Conservation (phyloP, 2,888 invertebrate species). For the Gari tellinella region DNA sequence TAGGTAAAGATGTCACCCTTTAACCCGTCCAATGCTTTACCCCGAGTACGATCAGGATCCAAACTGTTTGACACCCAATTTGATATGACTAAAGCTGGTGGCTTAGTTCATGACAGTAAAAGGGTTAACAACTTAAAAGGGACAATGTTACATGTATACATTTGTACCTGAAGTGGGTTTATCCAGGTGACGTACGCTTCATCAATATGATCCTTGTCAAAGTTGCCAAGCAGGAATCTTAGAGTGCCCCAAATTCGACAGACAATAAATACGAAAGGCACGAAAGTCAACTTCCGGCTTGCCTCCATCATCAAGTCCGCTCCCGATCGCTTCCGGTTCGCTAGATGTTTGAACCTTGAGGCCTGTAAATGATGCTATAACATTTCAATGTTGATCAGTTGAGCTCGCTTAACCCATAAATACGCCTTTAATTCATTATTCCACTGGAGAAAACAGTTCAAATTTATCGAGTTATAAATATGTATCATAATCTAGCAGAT, state of each 20-base stretch:
- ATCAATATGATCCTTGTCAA: slow-evolving; percentile 66
- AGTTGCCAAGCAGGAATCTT: slow-evolving; percentile 74
- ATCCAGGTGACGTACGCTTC: slow-evolving; percentile 72
- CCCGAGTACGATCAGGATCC: too few relatives aligned
- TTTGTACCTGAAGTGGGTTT: slow-evolving; percentile 72
- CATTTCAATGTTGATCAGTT: too few relatives aligned
- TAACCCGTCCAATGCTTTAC: too few relatives aligned
- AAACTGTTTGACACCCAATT: too few relatives aligned
- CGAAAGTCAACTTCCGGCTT: slow-evolving; percentile 76
- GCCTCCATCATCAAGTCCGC: slow-evolving; percentile 64
- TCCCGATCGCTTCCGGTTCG: slow-evolving; percentile 2
- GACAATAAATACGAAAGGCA: slow-evolving; percentile 77
- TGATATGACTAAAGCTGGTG: too few relatives aligned
- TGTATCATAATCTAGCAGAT: too few relatives aligned
- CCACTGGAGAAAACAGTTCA: too few relatives aligned
- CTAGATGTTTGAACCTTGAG: slow-evolving; percentile 13
- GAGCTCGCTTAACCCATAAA: too few relatives aligned
- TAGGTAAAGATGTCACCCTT: not conserved
- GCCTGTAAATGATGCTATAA: slow-evolving; percentile 13
- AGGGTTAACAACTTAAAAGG: too few relatives aligned
- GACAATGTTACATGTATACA: not conserved
- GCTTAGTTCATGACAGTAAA: too few relatives aligned
- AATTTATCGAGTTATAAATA: too few relatives aligned
- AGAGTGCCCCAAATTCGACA: slow-evolving; percentile 78
- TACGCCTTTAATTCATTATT: too few relatives aligned